These are phyloP conservation scores for Tokudaia tokunoshimensis DNA, from an alignment of 2,797 vertebrate species.

Conservation along the genomic window DNA sequence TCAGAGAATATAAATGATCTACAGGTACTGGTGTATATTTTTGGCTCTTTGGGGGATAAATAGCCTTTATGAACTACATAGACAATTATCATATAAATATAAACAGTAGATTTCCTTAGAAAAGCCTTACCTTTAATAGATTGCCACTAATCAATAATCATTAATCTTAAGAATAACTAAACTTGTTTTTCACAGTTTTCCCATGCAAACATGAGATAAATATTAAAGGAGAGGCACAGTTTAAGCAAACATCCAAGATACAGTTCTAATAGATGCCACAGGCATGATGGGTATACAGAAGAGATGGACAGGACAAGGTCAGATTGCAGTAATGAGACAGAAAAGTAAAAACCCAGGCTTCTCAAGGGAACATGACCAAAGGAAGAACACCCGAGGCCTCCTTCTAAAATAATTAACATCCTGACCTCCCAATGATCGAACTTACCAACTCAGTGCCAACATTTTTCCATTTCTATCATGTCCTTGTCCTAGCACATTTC, in stretches of 20 bases:
- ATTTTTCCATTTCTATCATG: neutral
- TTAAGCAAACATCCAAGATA: slow-evolving; percentile 27
- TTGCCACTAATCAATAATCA: slow-evolving; percentile 26
- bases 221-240: slow-evolving; percentile 39
- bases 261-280: neutral
- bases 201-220: slow-evolving; percentile 24
- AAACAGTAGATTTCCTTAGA: neutral
- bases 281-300: neutral
- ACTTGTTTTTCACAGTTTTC: neutral
- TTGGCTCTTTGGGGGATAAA: neutral
- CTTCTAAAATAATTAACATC: neutral
- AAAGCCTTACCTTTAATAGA: neutral
- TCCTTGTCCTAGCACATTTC: neutral
- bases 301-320: neutral
- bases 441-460: neutral
- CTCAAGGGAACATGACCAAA: neutral
- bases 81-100: slow-evolving; percentile 7
- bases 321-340: neutral
- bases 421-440: neutral
- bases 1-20: slow-evolving; percentile 6
- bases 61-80: neutral
- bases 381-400: neutral
- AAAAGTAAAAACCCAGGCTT: neutral
- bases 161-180: neutral
- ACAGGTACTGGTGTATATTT: neutral